Evolutionary conservation across 2,797 vertebrate species (phyloP).

Genomic region (Gymnothorax reevesii): DNA sequence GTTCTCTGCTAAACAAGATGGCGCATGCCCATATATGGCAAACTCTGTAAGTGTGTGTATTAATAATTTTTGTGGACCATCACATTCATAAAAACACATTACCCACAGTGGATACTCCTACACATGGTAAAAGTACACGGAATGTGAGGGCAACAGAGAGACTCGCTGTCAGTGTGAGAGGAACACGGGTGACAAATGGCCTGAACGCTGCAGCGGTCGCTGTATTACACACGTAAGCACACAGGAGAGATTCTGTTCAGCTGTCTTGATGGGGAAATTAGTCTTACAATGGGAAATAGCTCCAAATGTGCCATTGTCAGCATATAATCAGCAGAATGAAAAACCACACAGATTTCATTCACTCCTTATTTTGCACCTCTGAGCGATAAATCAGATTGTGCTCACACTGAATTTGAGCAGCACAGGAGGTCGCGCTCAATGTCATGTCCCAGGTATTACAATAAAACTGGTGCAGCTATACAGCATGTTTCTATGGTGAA

Average conservation of each 20-base stretch:
- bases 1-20: too few relatives aligned
- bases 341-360: not conserved
- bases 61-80: too few relatives aligned
- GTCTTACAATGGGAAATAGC: not conserved
- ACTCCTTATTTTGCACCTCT: not conserved
- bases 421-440: not conserved
- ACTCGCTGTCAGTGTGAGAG: not conserved
- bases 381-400: not conserved
- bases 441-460: conserved; percentile 27
- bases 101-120: too few relatives aligned
- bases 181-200: not conserved
- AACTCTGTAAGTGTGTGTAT: too few relatives aligned
- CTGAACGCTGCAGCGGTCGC: not conserved
- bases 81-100: too few relatives aligned
- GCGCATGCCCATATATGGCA: too few relatives aligned
- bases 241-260: not conserved
- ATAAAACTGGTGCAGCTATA: conserved; percentile 23
- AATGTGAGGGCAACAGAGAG: not conserved
- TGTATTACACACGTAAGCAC: not conserved
- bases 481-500: conserved; percentile 18
- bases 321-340: not conserved
- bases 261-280: not conserved
- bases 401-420: not conserved
- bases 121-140: too few relatives aligned
- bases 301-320: not conserved